Percentiles rank a stretch among this genome's conserved stretches.
Evolutionary conservation across 1,140 invertebrate genomes (phyloP).

Genomic region (Venturia canescens): DNA sequence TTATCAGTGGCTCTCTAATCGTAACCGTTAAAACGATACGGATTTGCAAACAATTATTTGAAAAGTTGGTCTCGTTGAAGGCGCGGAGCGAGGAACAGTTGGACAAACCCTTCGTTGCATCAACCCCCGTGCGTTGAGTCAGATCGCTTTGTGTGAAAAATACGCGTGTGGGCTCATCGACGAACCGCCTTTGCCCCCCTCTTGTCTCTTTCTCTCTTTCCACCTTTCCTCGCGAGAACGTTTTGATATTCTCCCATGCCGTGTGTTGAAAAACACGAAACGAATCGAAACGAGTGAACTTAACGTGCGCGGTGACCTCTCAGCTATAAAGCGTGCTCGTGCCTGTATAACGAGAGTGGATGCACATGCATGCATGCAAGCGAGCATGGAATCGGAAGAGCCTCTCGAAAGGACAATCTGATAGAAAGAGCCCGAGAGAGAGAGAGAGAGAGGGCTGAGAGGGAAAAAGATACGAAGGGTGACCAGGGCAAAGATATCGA

Average conservation of each 20-base stretch:
- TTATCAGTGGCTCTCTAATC: too few species aligned
- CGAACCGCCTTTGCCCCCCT: background rate
- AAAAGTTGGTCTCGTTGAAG: too few species aligned
- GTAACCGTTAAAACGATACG: too few species aligned
- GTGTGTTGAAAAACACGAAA: conserved; percentile 38
- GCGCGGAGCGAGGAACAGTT: too few species aligned
- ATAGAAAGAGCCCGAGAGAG: background rate
- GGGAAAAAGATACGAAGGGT: background rate
- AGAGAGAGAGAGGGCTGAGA: background rate
- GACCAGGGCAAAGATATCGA: conserved; percentile 22
- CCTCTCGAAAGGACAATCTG: conserved; percentile 6
- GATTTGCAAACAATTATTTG: too few species aligned
- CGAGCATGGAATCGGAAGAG: conserved; percentile 15
- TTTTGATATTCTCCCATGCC: conserved; percentile 5
- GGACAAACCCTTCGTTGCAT: too few species aligned
- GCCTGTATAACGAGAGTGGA: conserved; percentile 32
- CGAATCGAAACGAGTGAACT: conserved; percentile 41
- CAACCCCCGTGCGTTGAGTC: too few species aligned
- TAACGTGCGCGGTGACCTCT: conserved; percentile 36
- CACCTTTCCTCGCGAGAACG: background rate
- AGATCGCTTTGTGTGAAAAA: too few species aligned
- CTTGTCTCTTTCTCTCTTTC: background rate
- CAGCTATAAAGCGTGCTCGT: conserved; percentile 18
- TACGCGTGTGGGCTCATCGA: too few species aligned
- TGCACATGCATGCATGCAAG: conserved; percentile 32